A percentile compares a stretch with the other conserved stretches of the same genome.
Conservation (phyloP, 2,113 vertebrate genomes). For the Pterocles orientalis region DNA sequence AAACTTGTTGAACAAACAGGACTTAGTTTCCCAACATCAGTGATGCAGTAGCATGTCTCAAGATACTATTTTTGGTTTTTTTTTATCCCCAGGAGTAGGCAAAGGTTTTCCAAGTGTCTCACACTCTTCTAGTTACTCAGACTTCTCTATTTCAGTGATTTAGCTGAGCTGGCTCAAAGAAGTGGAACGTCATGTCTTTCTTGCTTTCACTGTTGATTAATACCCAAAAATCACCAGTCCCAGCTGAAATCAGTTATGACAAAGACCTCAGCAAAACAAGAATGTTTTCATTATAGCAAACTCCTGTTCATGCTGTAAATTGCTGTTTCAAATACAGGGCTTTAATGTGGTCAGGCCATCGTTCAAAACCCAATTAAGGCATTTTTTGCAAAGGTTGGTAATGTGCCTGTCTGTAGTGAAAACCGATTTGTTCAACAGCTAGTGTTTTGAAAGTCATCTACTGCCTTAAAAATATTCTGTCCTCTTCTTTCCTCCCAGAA, state of each 20-base stretch:
- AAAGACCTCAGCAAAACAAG: background rate
- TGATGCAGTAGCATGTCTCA: background rate
- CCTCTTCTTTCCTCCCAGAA: background rate
- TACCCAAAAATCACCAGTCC: background rate
- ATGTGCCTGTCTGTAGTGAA: background rate
- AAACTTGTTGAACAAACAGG: background rate
- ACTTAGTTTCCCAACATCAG: background rate
- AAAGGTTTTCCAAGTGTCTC: background rate
- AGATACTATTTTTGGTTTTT: accelerated
- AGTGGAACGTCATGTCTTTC: background rate
- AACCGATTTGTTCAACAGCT: background rate
- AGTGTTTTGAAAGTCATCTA: background rate
- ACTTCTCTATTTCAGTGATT: background rate
- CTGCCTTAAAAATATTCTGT: background rate
- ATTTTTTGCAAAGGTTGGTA: background rate
- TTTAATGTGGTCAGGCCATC: background rate
- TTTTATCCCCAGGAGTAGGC: background rate
- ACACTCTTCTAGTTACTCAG: background rate
- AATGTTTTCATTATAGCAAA: background rate
- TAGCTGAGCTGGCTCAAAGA: background rate
- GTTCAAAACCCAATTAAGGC: background rate
- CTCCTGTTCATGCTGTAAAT: background rate
- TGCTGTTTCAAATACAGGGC: background rate
- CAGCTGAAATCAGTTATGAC: background rate
- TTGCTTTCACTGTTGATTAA: background rate